Conservation (phyloP, 2,113 vertebrate genomes). For the Bagarius yarrelli region DNA sequence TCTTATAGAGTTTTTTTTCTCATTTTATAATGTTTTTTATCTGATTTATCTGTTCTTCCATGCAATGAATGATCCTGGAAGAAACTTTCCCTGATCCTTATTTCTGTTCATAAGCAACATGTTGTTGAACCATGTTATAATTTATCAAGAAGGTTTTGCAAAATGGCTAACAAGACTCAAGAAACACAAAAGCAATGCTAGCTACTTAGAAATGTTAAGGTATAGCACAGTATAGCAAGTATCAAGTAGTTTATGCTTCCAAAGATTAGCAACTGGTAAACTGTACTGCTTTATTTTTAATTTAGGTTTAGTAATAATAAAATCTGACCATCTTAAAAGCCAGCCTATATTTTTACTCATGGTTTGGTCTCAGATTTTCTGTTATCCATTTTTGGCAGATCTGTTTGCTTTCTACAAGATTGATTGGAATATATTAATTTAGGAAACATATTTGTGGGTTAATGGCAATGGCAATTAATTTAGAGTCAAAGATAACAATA, state of each 20-base stretch:
- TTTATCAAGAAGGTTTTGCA: not conserved
- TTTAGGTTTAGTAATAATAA: constrained; percentile 9
- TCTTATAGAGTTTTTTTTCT: constrained; percentile 21
- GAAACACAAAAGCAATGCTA: not conserved
- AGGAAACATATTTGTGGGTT: too few relatives aligned
- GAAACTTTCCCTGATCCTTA: constrained; percentile 32
- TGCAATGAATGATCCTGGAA: constrained; percentile 19
- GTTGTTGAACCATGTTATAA: constrained; percentile 4
- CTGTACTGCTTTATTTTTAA: not conserved
- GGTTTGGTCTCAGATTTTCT: not conserved
- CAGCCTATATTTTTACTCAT: not conserved
- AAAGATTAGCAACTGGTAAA: constrained; percentile 29
- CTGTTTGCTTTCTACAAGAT: too few relatives aligned
- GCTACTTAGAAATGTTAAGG: not conserved
- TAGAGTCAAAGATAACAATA: too few relatives aligned
- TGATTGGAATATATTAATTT: too few relatives aligned
- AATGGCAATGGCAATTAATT: too few relatives aligned
- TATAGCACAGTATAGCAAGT: constrained; percentile 23
- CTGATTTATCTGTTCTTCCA: constrained; percentile 26
- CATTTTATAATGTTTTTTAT: not conserved
- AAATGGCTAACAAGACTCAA: not conserved
- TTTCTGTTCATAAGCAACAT: constrained; percentile 16
- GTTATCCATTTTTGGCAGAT: not conserved
- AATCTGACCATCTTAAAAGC: not conserved
- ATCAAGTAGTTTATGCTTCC: constrained; percentile 6